These are phyloP conservation scores for Charanyca ferruginea DNA, from an alignment of 2,888 invertebrate species.

Conservation along the genomic window DNA sequence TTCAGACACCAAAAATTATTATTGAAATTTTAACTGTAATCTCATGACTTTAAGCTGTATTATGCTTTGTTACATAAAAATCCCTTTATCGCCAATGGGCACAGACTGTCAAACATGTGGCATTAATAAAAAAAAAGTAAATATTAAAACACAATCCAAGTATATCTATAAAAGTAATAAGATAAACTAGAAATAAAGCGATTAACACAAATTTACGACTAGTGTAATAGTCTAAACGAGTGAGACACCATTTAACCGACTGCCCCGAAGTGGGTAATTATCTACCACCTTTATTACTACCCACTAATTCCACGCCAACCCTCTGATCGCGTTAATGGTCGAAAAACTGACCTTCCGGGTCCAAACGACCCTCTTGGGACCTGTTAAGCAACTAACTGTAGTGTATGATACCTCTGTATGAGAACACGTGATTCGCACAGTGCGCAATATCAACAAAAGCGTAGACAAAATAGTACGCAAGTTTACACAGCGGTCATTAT, in stretches of 20 bases:
- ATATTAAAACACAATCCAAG: not conserved
- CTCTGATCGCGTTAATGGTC: conserved; percentile 87
- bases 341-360: conserved; percentile 89
- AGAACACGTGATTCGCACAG: conserved; percentile 74
- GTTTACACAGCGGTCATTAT: conserved; percentile 11
- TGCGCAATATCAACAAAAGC: conserved; percentile 15
- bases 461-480: conserved; percentile 34
- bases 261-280: conserved; percentile 87
- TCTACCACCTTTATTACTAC: conserved; percentile 83
- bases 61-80: too few species aligned
- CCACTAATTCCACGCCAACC: conserved; percentile 83
- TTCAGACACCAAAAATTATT: too few species aligned
- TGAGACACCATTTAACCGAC: conserved; percentile 74
- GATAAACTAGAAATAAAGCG: conserved; percentile 54
- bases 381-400: conserved; percentile 82
- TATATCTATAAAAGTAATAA: conserved; percentile 9
- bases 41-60: too few species aligned
- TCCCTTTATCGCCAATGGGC: too few species aligned
- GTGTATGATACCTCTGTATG: conserved; percentile 66
- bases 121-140: not conserved
- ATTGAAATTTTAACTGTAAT: too few species aligned
- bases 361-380: conserved; percentile 82
- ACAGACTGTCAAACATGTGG: too few species aligned
- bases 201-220: conserved; percentile 62
- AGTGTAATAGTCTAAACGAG: conserved; percentile 60